These are phyloP conservation scores for Osmerus eperlanus DNA, from an alignment of 2,113 vertebrate species.

Conservation along the genomic window DNA sequence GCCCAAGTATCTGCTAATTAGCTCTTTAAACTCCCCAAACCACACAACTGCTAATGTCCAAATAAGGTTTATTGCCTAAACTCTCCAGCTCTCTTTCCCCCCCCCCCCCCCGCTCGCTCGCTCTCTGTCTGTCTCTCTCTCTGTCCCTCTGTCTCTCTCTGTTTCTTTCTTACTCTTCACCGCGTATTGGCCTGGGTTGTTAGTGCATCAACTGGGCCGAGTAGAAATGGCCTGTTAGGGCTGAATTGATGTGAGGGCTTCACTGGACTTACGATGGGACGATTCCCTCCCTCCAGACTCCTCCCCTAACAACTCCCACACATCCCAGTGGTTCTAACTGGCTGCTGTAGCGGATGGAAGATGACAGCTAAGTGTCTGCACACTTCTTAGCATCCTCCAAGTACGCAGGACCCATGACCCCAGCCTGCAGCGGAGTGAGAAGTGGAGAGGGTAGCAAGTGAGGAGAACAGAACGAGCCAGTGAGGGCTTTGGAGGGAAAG, in stretches of 20 bases:
- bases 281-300: too few relatives aligned
- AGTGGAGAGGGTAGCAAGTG: slow-evolving; percentile 25
- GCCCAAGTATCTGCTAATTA: slow-evolving; percentile 59
- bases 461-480: slow-evolving; percentile 52
- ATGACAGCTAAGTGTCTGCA: neutral
- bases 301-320: too few relatives aligned
- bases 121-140: neutral
- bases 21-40: slow-evolving; percentile 53
- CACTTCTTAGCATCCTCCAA: too few relatives aligned
- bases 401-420: too few relatives aligned
- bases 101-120: neutral
- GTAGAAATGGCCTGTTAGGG: neutral
- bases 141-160: neutral
- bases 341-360: too few relatives aligned
- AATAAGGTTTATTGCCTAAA: slow-evolving; percentile 61
- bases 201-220: neutral
- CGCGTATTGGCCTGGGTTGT: too few relatives aligned
- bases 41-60: slow-evolving; percentile 51
- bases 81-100: slow-evolving; percentile 26
- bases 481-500: slow-evolving; percentile 21
- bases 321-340: too few relatives aligned
- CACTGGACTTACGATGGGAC: slow-evolving; percentile 4
- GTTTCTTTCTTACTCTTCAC: too few relatives aligned
- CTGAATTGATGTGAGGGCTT: too few relatives aligned
- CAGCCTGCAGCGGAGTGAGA: slow-evolving; percentile 8